These are phyloP conservation scores for Nasua narica DNA, from an alignment of 2,797 vertebrate genomes.

Conservation along the genomic window DNA sequence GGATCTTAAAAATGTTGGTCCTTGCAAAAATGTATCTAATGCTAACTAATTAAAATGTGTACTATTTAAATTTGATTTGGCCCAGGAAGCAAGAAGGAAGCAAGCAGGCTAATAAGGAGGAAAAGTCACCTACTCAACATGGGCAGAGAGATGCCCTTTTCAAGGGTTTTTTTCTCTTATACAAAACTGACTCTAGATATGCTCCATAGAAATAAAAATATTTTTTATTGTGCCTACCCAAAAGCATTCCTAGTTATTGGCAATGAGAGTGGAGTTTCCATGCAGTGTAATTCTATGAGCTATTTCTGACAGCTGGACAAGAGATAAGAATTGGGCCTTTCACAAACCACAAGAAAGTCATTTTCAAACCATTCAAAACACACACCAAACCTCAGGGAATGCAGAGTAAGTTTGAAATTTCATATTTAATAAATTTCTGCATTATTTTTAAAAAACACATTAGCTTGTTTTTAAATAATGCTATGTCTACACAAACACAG, in stretches of 20 bases:
- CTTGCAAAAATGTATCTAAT: neutral
- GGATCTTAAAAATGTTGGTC: neutral
- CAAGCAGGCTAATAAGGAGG: neutral
- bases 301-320: neutral
- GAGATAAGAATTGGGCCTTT: constrained; percentile 3
- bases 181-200: neutral
- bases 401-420: constrained; percentile 34
- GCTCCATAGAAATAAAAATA: neutral
- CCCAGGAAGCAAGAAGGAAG: neutral
- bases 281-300: neutral
- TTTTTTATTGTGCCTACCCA: neutral
- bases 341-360: constrained; percentile 5
- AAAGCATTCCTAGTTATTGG: constrained; percentile 30
- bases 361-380: constrained; percentile 35
- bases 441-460: constrained; percentile 9
- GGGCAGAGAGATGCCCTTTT: neutral
- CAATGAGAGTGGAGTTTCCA: constrained; percentile 7
- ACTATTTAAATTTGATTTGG: neutral
- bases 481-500: neutral
- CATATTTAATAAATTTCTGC: constrained; percentile 33
- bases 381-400: neutral
- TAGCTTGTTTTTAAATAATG: constrained; percentile 22
- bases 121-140: neutral
- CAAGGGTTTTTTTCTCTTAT: neutral
- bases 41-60: neutral